Base-by-base conservation (phyloP, 2,113 vertebrate genomes). In the Brachypodius melanocephalos region DNA sequence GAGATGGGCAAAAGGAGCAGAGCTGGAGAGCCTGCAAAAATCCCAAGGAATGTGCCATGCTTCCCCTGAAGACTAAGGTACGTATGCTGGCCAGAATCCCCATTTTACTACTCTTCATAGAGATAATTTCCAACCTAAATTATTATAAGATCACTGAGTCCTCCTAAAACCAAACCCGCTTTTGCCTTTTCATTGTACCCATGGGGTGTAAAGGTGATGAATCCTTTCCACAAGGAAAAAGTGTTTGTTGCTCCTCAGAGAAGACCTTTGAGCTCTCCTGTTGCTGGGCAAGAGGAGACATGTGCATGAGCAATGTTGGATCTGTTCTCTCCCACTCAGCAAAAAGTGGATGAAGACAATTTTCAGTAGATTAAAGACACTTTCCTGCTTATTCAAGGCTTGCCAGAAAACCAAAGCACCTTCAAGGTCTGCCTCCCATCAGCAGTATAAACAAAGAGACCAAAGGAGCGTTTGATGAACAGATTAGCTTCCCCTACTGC, bases 1-100 rank as follows among this genome's bases (percentile, higher is more conserved):
- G 46, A 55, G n/a, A 43, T 1, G 0, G 40, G 49, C 12, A 80
- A 85, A 67, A 63, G 54, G 29, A 85, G 31, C 72, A 40, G 38
- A 0, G 0, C n/a, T 51, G 25, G 13, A 61, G 8, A 3, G 8
- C 54, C 72, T 9, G 8, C 19, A 26, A 43, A 38, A 46, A 54
- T 65, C 78, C 59, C 1, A 0, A 38, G 26, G 42, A 34, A 52
- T 6, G 2, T 9, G 7, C 45, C 4, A 0, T 34, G 38, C 22
- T 67, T 78, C 40, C 26, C 36, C 21, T 54, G 22, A 62, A 51
- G 51, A 28, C 22, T 21, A 14, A 40, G 42, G 36, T 14, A 10
- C 0, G 0, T 2, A 14, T 54, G 14, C 34, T 49, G 57, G 13
- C 12, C 72, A 80, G 45, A 49, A 80, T 51, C 14, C 28, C 3